Evolutionary conservation across 2,888 invertebrate genomes (phyloP), one percentile per base, ranked within the genome.

Genomic region (Chamaedrilus cognettii): DNA sequence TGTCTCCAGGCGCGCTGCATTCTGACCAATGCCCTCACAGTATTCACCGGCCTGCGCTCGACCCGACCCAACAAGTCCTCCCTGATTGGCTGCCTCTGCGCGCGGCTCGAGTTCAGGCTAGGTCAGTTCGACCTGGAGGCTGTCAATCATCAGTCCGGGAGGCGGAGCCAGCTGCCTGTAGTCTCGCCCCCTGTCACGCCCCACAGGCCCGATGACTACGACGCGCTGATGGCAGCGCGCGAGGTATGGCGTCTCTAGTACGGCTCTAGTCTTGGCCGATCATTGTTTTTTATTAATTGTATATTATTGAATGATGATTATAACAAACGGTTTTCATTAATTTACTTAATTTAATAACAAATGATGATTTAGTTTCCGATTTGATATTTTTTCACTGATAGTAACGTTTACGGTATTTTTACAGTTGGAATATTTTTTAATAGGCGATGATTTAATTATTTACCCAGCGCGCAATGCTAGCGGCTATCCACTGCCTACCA

Each of bases 61-160:
- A 73, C 74, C 42, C 74, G 79, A 50, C 80, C 79, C 1, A 82
- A 81, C 72, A 77, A 80, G 65, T 35, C 70, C 1, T 72, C 75
- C 67, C 69, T 76, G 19, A 74, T 70, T 15, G 77, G 76, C 15
- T 78, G 70, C 71, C 78, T 81, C 34, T 68, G 78, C 33, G 77
- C 77, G 28, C 75, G 75, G 71, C 68, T 82, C 51, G 77, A 80
- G 64, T 77, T 76, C 31, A 80, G 67, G 63, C 68, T 80, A 42
- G 42, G 42, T 19, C 42, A 42, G 42, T 19, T 15, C 19, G 19
- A 42, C 11, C 11, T 19, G 11, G 11, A 42, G 19, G 11, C 42
- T 15, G 19, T 42, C 42, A 19, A 42, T 11, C 42, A 42, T 42
- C 42, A 42, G 42, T 42, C 42, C 11, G n/a, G n/a, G n/a, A n/a